Evolutionary conservation across 2,888 invertebrate genomes (phyloP), one percentile per base, ranked within the genome.

Genomic region (Prosapia bicincta): DNA sequence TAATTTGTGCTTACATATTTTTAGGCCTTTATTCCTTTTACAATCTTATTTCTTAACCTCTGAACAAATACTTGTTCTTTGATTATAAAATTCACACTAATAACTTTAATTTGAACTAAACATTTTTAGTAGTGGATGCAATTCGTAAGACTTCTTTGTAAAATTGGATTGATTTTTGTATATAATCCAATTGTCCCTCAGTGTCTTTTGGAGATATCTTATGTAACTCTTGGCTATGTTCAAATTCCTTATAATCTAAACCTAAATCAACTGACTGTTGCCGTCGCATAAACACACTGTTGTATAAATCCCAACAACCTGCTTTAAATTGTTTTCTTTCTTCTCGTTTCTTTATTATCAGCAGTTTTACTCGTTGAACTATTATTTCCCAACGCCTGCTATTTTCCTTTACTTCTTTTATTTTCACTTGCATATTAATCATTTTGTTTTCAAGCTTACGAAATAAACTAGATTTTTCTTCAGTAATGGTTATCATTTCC

Each of bases 121-220:
- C 25, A 67, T 15, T n/a, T 67, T 67, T 26, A 67, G 9, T 67
- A 26, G 10, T 28, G 3, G 71, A 43, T 38, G 71, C 71, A 43
- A 71, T 71, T 24, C 71, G 71, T 25, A 24, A 24, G 1, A 71
- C 43, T 23, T 71, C 69, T 30, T 38, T 71, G 23, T 38, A 38
- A 23, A 71, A 38, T 26, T 25, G 3, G 20, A 71, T 71, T 10
- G 71, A 38, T 25, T 71, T 71, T 30, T 32, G 23, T 1, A 71
- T 71, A 43, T 24, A 43, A 6, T 71, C 24, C 13, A 71, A 25
- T 71, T 71, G 71, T 1, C 10, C 13, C 23, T 71, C 26, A 13
- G 26, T 25, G 5, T 67, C 26, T 25, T 54, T n/a, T 54, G 3
- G 3, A 20, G 20, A 54, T 20, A 5, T n/a, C 3, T 5, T 5